These are phyloP conservation scores for Sialis fuliginosa DNA, from an alignment of 2,888 invertebrate genomes.

Conservation along the genomic window DNA sequence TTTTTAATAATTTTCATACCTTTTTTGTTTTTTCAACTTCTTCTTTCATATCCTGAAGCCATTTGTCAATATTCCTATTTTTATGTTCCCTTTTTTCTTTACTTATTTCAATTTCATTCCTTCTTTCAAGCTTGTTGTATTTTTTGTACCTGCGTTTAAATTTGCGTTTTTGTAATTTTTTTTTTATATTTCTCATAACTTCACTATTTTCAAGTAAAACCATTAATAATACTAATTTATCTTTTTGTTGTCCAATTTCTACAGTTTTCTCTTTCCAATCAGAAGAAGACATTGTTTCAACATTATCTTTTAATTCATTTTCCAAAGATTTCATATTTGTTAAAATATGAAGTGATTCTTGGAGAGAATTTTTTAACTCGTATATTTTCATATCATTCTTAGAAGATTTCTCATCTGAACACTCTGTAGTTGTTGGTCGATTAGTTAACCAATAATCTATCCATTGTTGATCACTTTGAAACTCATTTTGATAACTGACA, in stretches of 20 bases:
- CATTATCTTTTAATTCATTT: conserved; percentile 26
- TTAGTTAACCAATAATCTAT: conserved; percentile 1
- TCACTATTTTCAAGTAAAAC: conserved; percentile 24
- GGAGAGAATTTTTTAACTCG: conserved; percentile 19
- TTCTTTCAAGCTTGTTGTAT: conserved; percentile 29
- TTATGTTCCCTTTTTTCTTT: conserved; percentile 27
- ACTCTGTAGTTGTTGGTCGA: conserved; percentile 3
- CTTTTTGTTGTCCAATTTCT: conserved; percentile 31
- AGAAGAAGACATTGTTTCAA: conserved; percentile 26
- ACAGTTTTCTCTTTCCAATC: conserved; percentile 36
- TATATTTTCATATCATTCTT: conserved; percentile 19
- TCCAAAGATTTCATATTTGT: conserved; percentile 23
- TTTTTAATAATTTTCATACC: too few relatives aligned
- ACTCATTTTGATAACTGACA: background rate
- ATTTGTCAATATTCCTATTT: conserved; percentile 44
- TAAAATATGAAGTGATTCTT: conserved; percentile 19
- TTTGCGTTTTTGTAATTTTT: conserved; percentile 26
- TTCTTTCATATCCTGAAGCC: conserved; percentile 44
- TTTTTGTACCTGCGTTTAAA: conserved; percentile 30
- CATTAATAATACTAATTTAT: conserved; percentile 25
- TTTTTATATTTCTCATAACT: conserved; percentile 25
- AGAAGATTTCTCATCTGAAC: conserved; percentile 4
- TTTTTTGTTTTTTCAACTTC: conserved; percentile 39
- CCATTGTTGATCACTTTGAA: conserved; percentile 1
- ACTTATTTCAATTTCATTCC: conserved; percentile 23